These are phyloP conservation scores for Galerucella nymphaeae DNA, from an alignment of 2,888 invertebrate species.

Conservation along the genomic window DNA sequence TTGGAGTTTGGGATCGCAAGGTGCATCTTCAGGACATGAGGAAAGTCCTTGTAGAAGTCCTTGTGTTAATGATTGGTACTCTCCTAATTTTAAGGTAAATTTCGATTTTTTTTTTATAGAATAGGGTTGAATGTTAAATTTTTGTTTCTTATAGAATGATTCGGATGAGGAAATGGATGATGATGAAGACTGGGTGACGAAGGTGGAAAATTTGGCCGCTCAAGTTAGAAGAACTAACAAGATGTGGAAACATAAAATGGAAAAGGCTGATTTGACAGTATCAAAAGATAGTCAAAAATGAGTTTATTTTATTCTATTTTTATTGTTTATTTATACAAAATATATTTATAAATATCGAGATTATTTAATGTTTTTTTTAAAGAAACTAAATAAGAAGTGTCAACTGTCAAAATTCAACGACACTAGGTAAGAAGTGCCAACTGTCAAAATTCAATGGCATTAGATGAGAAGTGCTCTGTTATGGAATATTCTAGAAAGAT, in stretches of 20 bases:
- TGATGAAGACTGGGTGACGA: constrained; percentile 53
- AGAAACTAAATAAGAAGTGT: no score
- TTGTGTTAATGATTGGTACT: constrained; percentile 53
- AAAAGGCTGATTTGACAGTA: constrained; percentile 46
- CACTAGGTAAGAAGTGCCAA: no score
- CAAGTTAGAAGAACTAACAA: constrained; percentile 53
- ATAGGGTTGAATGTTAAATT: not conserved
- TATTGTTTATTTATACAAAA: constrained; percentile 21
- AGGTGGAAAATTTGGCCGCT: constrained; percentile 53
- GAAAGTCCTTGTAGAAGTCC: constrained; percentile 52
- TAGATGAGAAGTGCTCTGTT: no score
- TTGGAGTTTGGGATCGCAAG: constrained; percentile 55
- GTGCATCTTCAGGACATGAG: constrained; percentile 48
- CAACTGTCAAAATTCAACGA: no score
- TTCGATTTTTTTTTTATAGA: no score
- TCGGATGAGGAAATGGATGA: constrained; percentile 50
- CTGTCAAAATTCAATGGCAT: no score
- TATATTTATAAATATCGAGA: not conserved
- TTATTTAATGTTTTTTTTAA: not conserved
- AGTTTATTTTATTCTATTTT: constrained; percentile 22
- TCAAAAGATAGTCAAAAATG: constrained; percentile 50
- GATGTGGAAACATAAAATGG: constrained; percentile 52
- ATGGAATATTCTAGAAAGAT: no score
- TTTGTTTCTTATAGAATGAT: constrained; percentile 45
- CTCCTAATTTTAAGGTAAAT: constrained; percentile 52